Evolutionary conservation across 2,113 vertebrate genomes (phyloP).

Genomic region (Nicator chloris): DNA sequence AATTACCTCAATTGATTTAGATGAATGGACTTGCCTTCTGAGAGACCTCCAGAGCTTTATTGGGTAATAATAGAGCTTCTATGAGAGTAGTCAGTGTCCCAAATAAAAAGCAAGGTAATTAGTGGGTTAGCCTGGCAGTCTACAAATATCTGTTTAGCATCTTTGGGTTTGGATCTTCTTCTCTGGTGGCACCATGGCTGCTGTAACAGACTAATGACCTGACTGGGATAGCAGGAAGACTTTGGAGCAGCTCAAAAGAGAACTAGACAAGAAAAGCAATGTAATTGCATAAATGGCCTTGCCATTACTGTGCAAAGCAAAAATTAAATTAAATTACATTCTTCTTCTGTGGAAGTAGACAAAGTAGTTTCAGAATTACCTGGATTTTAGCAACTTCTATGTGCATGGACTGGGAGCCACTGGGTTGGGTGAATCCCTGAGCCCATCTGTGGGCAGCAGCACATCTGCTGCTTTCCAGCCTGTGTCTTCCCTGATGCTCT

Average conservation of each 20-base stretch:
- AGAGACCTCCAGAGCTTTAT: background rate
- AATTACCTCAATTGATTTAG: background rate
- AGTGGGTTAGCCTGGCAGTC: background rate
- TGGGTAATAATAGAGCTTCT: background rate
- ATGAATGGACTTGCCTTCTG: background rate
- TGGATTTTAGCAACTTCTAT: background rate
- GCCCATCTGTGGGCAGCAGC: background rate
- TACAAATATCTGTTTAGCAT: background rate
- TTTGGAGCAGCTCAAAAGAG: background rate
- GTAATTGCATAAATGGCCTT: background rate
- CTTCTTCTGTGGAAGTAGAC: background rate
- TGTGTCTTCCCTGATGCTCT: background rate
- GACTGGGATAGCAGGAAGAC: background rate
- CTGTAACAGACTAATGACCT: background rate
- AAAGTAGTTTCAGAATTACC: background rate
- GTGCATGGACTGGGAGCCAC: background rate
- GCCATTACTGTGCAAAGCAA: background rate
- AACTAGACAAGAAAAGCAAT: background rate
- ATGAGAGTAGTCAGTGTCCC: background rate
- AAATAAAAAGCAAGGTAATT: slow-evolving; percentile 5
- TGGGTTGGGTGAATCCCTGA: background rate
- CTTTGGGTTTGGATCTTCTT: background rate
- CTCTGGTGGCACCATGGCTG: background rate
- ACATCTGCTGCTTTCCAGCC: background rate
- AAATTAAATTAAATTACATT: background rate